Conservation (phyloP, 2,888 invertebrate genomes). For the Drosophila stalkeri region DNA sequence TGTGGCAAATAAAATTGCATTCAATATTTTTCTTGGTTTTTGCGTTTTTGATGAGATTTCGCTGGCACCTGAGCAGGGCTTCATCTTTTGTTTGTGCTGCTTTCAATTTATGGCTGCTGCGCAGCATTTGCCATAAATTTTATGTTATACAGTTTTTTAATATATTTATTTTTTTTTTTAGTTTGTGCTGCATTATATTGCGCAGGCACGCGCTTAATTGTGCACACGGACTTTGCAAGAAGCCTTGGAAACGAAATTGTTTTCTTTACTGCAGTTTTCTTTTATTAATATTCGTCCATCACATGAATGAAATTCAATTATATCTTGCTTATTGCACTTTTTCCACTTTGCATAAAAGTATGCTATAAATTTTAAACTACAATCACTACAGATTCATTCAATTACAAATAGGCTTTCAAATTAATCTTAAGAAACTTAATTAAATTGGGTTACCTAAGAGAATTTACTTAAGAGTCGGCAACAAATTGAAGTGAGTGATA, state of each 20-base stretch:
- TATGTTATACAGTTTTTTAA: slow-evolving; percentile 18
- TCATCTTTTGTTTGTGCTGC: slow-evolving; percentile 55
- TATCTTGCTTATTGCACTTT: neutral
- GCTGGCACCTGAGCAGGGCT: slow-evolving; percentile 23
- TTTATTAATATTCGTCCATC: neutral
- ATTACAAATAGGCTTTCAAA: neutral
- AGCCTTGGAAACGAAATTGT: neutral
- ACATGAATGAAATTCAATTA: neutral
- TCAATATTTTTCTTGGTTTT: slow-evolving; percentile 69
- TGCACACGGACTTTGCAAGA: slow-evolving; percentile 35
- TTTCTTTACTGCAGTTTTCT: neutral
- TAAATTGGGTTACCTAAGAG: neutral
- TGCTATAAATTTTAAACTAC: neutral
- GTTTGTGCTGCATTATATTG: slow-evolving; percentile 34
- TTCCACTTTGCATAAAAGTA: neutral
- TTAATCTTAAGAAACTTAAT: slow-evolving; percentile 1
- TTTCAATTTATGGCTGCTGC: slow-evolving; percentile 67
- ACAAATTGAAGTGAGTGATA: neutral
- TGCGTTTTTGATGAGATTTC: slow-evolving; percentile 70
- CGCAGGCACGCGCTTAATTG: slow-evolving; percentile 60
- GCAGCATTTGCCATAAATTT: slow-evolving; percentile 64
- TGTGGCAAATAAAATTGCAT: slow-evolving; percentile 74
- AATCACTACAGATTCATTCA: neutral
- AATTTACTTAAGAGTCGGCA: neutral
- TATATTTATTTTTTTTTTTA: slow-evolving; percentile 4